phyloP scores from a whole-genome alignment of 2,113 vertebrate species.

The Microcebus ravelobensis region DNA sequence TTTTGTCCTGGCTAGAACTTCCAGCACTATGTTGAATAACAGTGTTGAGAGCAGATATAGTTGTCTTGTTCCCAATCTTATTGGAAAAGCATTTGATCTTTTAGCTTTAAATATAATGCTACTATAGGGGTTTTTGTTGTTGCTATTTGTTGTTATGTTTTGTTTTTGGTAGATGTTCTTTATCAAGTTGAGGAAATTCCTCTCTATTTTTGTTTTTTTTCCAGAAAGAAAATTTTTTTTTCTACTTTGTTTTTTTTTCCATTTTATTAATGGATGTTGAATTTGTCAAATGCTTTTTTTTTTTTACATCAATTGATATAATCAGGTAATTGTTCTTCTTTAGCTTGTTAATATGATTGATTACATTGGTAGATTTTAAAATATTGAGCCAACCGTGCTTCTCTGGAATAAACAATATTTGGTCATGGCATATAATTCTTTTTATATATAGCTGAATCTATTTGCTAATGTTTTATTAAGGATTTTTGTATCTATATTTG shows the following conservation, averaged over 20 bases:
- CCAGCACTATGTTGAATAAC: neutral
- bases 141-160: neutral
- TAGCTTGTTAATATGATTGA: neutral
- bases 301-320: neutral
- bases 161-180: neutral
- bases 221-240: too few relatives aligned
- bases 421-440: neutral
- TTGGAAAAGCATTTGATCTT: neutral
- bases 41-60: neutral
- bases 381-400: neutral
- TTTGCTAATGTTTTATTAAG: neutral
- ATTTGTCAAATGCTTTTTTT: constrained; percentile 5
- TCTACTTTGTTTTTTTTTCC: neutral
- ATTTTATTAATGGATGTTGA: neutral
- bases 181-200: neutral
- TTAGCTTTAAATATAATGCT: neutral
- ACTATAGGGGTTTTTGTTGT: neutral
- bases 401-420: neutral
- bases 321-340: constrained; percentile 4
- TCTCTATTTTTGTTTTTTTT: neutral
- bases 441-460: neutral
- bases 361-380: neutral
- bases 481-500: neutral
- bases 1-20: neutral
- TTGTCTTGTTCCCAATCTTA: neutral